Percentiles rank a stretch among this genome's conserved stretches.
Conservation (phyloP, 2,113 vertebrate species). For the Hiodon tergisus region DNA sequence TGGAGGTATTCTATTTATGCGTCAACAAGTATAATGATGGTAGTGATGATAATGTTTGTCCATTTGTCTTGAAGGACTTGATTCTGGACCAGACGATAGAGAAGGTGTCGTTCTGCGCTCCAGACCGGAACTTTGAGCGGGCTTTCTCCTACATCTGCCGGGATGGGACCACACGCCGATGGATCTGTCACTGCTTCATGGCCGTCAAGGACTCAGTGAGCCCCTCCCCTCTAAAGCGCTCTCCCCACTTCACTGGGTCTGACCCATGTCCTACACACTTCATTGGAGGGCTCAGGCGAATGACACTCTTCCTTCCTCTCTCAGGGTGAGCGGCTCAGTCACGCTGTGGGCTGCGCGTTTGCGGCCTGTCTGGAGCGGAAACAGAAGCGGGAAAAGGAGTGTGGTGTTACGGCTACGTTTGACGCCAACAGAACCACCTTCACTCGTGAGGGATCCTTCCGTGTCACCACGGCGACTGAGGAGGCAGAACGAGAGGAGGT, state of each 20-base stretch:
- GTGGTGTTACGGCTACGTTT: slow-evolving; percentile 95
- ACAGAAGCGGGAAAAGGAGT: slow-evolving; percentile 97
- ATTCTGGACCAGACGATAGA: slow-evolving; percentile 99
- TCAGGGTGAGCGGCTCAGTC: slow-evolving; percentile 93
- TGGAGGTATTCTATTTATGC: not conserved
- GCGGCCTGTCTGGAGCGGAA: slow-evolving; percentile 95
- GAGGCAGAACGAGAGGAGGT: slow-evolving; percentile 93
- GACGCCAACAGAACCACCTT: slow-evolving; percentile 97
- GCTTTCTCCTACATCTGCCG: slow-evolving; percentile 98
- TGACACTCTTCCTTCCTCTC: slow-evolving; percentile 1
- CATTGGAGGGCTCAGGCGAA: not conserved
- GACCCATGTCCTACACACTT: not conserved
- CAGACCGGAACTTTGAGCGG: slow-evolving; percentile 94
- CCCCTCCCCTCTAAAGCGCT: not conserved
- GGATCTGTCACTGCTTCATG: slow-evolving; percentile 99
- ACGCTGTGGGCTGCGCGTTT: slow-evolving; percentile 95
- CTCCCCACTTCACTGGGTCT: not conserved
- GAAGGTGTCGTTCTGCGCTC: slow-evolving; percentile 98
- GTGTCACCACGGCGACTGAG: slow-evolving; percentile 92
- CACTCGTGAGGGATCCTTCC: slow-evolving; percentile 95
- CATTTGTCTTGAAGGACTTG: slow-evolving; percentile 70
- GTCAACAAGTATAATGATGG: not conserved
- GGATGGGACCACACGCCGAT: slow-evolving; percentile 94
- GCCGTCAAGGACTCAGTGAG: slow-evolving; percentile 95
- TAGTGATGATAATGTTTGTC: not conserved